These are phyloP conservation scores for Plectus sambesii DNA, from an alignment of 1,140 invertebrate genomes.

Conservation along the genomic window DNA sequence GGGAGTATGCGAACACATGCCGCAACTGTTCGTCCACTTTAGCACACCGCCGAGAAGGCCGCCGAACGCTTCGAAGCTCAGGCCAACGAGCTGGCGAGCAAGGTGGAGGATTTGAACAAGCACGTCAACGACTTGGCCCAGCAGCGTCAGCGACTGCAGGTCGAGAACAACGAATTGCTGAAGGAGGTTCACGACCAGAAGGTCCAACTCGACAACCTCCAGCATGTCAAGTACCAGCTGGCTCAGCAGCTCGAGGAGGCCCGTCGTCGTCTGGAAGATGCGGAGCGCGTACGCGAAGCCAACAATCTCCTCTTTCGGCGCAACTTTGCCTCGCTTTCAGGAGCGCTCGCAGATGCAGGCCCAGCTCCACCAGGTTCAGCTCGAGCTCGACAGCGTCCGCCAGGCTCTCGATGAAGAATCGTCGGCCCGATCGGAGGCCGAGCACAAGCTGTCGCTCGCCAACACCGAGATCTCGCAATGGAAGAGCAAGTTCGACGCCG, in stretches of 20 bases:
- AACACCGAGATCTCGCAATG: conserved; percentile 74
- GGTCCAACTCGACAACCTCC: conserved; percentile 50
- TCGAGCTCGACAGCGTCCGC: conserved; percentile 74
- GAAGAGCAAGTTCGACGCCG: conserved; percentile 81
- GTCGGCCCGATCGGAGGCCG: conserved; percentile 80
- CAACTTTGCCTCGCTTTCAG: conserved; percentile 47
- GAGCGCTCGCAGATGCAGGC: conserved; percentile 75
- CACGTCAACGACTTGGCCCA: conserved; percentile 85
- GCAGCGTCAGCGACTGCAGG: conserved; percentile 47
- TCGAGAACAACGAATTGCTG: conserved; percentile 83
- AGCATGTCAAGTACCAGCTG: conserved; percentile 75
- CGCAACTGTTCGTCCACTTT: conserved; percentile 22
- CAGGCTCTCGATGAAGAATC: conserved; percentile 88
- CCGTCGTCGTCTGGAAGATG: conserved; percentile 80
- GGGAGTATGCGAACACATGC: conserved; percentile 10
- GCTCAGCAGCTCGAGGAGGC: conserved; percentile 79
- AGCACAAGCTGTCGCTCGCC: conserved; percentile 79
- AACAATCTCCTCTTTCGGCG: background rate
- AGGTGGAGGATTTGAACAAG: conserved; percentile 86
- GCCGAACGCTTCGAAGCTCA: conserved; percentile 76
- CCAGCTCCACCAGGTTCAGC: conserved; percentile 72
- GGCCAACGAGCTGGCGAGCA: conserved; percentile 75
- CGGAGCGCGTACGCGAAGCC: conserved; percentile 60
- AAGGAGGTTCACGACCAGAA: conserved; percentile 81
- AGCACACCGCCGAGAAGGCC: conserved; percentile 66